phyloP scores from a whole-genome alignment of 2,113 vertebrate species.

The Nerophis lumbriciformis region DNA sequence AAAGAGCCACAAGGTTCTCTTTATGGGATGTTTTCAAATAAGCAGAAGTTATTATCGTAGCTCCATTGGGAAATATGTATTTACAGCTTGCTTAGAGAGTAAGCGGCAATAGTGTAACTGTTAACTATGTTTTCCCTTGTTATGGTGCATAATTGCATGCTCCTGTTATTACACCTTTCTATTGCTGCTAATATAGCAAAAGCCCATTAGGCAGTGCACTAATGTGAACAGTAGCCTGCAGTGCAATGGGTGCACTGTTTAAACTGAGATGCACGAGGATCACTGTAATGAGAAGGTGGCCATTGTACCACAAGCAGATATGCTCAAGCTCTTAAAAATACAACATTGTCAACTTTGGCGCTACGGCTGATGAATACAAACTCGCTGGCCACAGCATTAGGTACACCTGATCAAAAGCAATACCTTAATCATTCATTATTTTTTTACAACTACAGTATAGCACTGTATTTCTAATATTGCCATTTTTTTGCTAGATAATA shows the following conservation, averaged over 20 bases:
- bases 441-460: too few species aligned
- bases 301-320: slow-evolving; percentile 26
- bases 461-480: too few species aligned
- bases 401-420: background rate
- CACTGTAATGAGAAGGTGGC: slow-evolving; percentile 55
- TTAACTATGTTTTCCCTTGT: slow-evolving; percentile 73
- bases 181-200: slow-evolving; percentile 64
- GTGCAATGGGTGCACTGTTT: slow-evolving; percentile 60
- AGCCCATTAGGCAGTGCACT: slow-evolving; percentile 62
- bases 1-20: slow-evolving; percentile 71
- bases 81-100: slow-evolving; percentile 66
- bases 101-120: slow-evolving; percentile 65
- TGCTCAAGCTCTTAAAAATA: slow-evolving; percentile 23
- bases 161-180: slow-evolving; percentile 69
- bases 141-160: slow-evolving; percentile 72
- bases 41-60: slow-evolving; percentile 69
- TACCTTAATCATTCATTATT: too few species aligned
- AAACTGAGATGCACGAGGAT: slow-evolving; percentile 60
- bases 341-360: slow-evolving; percentile 16
- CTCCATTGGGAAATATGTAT: slow-evolving; percentile 71
- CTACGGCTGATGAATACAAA: slow-evolving; percentile 23
- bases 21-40: slow-evolving; percentile 77
- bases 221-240: slow-evolving; percentile 62
- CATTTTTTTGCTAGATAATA: too few species aligned
- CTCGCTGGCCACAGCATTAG: background rate